Base-by-base conservation (phyloP, 2,113 vertebrate species). In the Nothoprocta pentlandii region DNA sequence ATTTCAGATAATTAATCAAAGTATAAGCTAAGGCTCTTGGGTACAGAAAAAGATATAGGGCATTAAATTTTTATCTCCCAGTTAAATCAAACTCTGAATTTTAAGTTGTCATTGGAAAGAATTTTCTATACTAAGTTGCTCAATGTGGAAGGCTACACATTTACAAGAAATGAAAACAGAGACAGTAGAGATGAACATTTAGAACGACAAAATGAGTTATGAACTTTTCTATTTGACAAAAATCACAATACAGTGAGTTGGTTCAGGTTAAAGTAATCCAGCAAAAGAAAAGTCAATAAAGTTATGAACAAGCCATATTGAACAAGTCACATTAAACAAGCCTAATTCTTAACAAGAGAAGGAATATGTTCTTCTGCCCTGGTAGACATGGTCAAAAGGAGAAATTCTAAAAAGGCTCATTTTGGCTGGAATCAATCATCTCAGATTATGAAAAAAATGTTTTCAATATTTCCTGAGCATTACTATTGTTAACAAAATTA, bases 31-130 rank as follows among this genome's bases (percentile, higher is more conserved):
- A 47, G 30, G 62, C 12, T 68, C 1, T 58, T 3, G 42, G 34
- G 23, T 20, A 71, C 3, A 63, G 13, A 8, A 61, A 74, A 77
- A 82, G 28, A 68, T 8, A 25, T 12, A 6, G 10, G 8, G 8
- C 16, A 62, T 3, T 28, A n/a, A 84, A 9, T 5, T 17, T 2
- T 34, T 9, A 19, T 6, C 2, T 46, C 63, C 2, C 2, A 39
- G 21, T 85, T 64, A 53, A 62, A 71, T 56, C 28, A 71, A 64
- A 20, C 3, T 16, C 23, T 69, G 36, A 21, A 7, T 76, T 85
- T 82, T 80, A 10, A 42, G 10, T 44, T 32, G 7, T 68, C 25
- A n/a, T n/a, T 56, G 61, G 17, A 61, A 80, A 44, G 1, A 14
- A 6, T 36, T 80, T 69, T 64, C 22, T n/a, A 4, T 53, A 49